Conservation (phyloP, 2,113 vertebrate species). For the Eretmochelys imbricata region DNA sequence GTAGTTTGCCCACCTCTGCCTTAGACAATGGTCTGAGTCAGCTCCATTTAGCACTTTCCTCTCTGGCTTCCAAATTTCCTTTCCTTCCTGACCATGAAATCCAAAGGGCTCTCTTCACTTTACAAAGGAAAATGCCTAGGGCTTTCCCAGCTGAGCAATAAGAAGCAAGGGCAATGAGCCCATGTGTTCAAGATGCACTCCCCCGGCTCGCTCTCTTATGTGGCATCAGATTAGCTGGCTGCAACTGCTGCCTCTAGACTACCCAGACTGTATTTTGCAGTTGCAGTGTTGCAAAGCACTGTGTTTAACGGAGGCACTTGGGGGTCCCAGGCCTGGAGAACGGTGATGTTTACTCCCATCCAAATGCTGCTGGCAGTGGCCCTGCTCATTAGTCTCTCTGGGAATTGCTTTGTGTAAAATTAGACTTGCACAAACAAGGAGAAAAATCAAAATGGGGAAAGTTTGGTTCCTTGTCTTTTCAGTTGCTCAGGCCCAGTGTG, state of each 20-base stretch:
- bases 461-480: background rate
- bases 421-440: background rate
- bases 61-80: background rate
- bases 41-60: background rate
- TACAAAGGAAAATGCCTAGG: background rate
- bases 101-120: background rate
- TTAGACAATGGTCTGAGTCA: background rate
- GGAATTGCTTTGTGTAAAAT: background rate
- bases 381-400: background rate
- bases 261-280: background rate
- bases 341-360: background rate
- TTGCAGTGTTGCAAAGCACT: background rate
- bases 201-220: fast-evolving
- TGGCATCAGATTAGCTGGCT: background rate
- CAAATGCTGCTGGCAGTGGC: background rate
- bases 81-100: background rate
- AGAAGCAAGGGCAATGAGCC: background rate
- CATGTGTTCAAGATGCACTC: fast-evolving
- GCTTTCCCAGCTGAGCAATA: no score
- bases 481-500: background rate
- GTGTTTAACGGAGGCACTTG: fast-evolving
- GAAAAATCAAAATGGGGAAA: background rate
- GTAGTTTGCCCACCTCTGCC: no score
- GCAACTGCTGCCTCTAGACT: background rate
- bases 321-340: fast-evolving